Evolutionary conservation across 1,140 invertebrate species (phyloP).

Genomic region (Zaprionus nigranus): DNA sequence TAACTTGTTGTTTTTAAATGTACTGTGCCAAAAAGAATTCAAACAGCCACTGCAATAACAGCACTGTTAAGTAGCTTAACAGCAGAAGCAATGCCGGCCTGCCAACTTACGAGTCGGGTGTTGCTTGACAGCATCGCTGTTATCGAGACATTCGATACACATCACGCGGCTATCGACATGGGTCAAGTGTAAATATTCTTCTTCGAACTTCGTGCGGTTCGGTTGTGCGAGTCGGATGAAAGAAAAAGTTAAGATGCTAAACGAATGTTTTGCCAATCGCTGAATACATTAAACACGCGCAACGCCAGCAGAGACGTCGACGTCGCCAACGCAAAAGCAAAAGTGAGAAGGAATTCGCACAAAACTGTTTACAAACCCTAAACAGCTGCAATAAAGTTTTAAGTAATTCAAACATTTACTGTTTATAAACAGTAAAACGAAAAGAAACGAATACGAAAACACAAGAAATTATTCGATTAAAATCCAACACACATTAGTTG

Average conservation of each 20-base stretch:
- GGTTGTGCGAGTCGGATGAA: constrained; percentile 36
- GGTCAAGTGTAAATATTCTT: constrained; percentile 27
- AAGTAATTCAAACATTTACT: constrained; percentile 26
- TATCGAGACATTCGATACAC: constrained; percentile 26
- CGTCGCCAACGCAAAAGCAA: constrained; percentile 25
- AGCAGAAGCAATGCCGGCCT: not conserved
- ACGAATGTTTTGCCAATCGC: constrained; percentile 22
- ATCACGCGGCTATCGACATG: not conserved
- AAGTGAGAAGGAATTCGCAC: constrained; percentile 23
- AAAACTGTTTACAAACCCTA: constrained; percentile 4
- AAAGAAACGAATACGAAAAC: not conserved
- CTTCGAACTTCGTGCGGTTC: constrained; percentile 32
- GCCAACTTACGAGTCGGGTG: constrained; percentile 22
- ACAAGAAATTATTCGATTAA: constrained; percentile 23
- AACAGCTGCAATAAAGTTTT: constrained; percentile 36
- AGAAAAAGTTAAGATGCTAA: not conserved
- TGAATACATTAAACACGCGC: constrained; percentile 34
- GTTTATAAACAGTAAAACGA: constrained; percentile 18
- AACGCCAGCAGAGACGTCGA: constrained; percentile 6
- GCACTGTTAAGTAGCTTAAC: not conserved
- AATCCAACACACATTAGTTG: constrained; percentile 1
- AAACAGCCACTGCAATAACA: not conserved
- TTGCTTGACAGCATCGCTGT: not conserved
- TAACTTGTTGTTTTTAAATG: not conserved
- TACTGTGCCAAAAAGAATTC: not conserved